These are phyloP conservation scores for Lethrus apterus DNA, from an alignment of 1,140 invertebrate species.

Conservation along the genomic window DNA sequence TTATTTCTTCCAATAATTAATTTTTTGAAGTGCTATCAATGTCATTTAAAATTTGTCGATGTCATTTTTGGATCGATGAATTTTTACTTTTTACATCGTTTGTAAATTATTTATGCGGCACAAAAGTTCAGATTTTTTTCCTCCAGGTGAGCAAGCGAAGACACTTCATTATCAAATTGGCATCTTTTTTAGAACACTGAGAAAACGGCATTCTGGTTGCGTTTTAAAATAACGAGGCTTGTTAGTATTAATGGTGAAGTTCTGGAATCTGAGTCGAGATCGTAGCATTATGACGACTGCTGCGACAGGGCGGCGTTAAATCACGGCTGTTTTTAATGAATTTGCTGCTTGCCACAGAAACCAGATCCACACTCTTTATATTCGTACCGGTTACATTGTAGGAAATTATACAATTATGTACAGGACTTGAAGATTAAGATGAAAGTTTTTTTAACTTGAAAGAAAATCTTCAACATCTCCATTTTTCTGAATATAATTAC, in stretches of 20 bases:
- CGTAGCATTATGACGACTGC: constrained; percentile 9
- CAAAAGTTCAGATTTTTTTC: too few species aligned
- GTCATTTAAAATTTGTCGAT: too few species aligned
- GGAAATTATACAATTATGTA: too few species aligned
- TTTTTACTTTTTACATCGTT: too few species aligned
- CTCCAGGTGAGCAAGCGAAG: too few species aligned
- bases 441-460: too few species aligned
- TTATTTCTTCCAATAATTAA: too few species aligned
- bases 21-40: too few species aligned
- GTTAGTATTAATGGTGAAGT: constrained; percentile 24
- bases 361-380: constrained; percentile 12
- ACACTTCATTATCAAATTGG: constrained; percentile 13
- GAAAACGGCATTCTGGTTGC: constrained; percentile 16
- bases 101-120: too few species aligned
- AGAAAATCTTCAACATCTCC: constrained; percentile 9
- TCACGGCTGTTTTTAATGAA: constrained; percentile 11
- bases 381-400: constrained; percentile 5
- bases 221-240: constrained; percentile 27
- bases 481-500: too few species aligned
- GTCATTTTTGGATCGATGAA: too few species aligned
- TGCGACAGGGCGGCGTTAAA: constrained; percentile 11
- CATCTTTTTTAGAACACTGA: constrained; percentile 9
- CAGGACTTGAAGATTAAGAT: too few species aligned
- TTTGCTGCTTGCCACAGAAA: constrained; percentile 12
- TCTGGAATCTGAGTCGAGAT: constrained; percentile 20